phyloP scores from a whole-genome alignment of 2,888 invertebrate species.

The Apodemia zela region DNA sequence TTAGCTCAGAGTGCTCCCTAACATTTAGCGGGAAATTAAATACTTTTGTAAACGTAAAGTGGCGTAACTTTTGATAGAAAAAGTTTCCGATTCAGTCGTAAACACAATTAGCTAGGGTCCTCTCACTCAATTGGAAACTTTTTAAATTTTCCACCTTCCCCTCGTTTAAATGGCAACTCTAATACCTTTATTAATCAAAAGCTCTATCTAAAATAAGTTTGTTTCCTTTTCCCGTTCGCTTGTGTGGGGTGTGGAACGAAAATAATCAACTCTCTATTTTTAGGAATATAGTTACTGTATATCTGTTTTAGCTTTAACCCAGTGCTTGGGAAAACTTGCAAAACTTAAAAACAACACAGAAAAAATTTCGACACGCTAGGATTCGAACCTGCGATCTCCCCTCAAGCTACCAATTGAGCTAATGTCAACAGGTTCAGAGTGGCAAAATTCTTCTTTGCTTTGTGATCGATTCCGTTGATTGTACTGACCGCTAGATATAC shows the following conservation, averaged over 20 bases:
- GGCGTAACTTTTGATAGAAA: constrained; percentile 47
- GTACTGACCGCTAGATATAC: too few relatives aligned
- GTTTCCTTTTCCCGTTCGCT: constrained; percentile 20
- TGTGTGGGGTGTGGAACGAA: constrained; percentile 13
- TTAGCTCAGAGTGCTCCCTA: constrained; percentile 25
- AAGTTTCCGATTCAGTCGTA: constrained; percentile 62
- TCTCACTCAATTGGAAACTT: constrained; percentile 57
- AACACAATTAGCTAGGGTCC: constrained; percentile 61
- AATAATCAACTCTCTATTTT: constrained; percentile 5
- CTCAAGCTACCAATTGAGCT: too few relatives aligned
- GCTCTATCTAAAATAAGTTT: constrained; percentile 31
- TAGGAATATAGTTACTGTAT: too few relatives aligned
- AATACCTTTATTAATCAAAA: constrained; percentile 55
- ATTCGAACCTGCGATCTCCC: too few relatives aligned
- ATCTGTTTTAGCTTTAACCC: too few relatives aligned
- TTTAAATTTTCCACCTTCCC: constrained; percentile 39
- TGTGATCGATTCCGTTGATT: too few relatives aligned
- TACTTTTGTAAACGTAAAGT: constrained; percentile 28
- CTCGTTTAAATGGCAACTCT: constrained; percentile 39
- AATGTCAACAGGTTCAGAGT: too few relatives aligned
- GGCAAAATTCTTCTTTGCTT: too few relatives aligned
- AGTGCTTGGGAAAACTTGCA: too few relatives aligned
- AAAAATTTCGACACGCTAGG: too few relatives aligned
- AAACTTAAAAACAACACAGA: too few relatives aligned
- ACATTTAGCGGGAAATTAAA: constrained; percentile 34